Conservation (phyloP, 1,140 invertebrate species). For the Drosophila pseudoobscura region DNA sequence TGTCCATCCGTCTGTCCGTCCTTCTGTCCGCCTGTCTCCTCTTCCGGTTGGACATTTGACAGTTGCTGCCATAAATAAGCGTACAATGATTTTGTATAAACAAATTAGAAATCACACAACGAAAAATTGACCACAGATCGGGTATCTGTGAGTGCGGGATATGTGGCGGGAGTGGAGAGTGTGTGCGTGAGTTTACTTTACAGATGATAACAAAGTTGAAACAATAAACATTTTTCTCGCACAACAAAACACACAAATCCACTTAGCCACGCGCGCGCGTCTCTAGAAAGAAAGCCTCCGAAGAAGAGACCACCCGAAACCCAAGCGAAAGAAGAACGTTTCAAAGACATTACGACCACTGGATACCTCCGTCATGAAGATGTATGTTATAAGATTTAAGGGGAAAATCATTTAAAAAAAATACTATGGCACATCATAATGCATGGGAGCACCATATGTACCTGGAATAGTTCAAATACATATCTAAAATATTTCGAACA, state of each 20-base stretch:
- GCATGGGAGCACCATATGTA: too few species aligned
- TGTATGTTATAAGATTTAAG: too few species aligned
- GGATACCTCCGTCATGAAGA: background rate
- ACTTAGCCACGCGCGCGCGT: conserved; percentile 71
- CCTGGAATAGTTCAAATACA: too few species aligned
- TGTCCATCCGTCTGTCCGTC: too few species aligned
- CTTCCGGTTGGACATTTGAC: conserved; percentile 64
- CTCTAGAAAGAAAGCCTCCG: conserved; percentile 53
- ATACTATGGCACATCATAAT: too few species aligned
- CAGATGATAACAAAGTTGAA: conserved; percentile 83
- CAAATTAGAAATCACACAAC: conserved; percentile 82
- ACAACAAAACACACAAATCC: conserved; percentile 83
- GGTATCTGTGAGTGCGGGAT: background rate
- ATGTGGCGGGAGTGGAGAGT: background rate
- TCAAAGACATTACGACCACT: conserved; percentile 17
- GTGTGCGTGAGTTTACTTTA: conserved; percentile 67
- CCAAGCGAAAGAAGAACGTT: conserved; percentile 12
- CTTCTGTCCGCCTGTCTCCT: conserved; percentile 2
- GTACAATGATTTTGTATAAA: conserved; percentile 75
- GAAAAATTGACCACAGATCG: conserved; percentile 59
- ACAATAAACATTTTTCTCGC: conserved; percentile 83
- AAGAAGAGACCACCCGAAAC: conserved; percentile 21
- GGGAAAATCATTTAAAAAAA: too few species aligned
- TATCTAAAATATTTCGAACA: too few species aligned
- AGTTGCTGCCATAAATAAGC: conserved; percentile 72